Base-by-base conservation (phyloP, 2,797 vertebrate species). In the Chromis chromis region DNA sequence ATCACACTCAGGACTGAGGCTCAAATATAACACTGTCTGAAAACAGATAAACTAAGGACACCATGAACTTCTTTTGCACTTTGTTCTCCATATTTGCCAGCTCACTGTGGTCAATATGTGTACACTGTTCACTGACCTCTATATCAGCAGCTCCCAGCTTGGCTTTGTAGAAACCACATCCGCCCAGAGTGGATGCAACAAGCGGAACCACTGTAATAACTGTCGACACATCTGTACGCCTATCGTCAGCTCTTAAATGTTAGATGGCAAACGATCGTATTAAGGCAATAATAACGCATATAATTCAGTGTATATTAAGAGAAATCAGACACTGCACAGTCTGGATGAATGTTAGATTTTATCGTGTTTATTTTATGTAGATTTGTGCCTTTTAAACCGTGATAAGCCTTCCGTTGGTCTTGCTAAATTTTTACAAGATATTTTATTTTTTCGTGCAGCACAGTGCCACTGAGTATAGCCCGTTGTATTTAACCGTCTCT, bases 351-450 rank as follows among this genome's bases (percentile, higher is more conserved):
- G 70, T 59, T 66, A 60, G 19, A 42, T 56, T 56, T 65, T 4
- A 33, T 11, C 40, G 53, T 70, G 17, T 71, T 81, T 71, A 25
- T 84, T 84, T 79, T 33, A 14, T 19, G 66, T 86, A 81, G 78
- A 70, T 63, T 50, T 84, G 76, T 89, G 82, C 80, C 83, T 91
- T 89, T 88, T 67, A 77, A 74, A 68, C 78, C 21, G 25, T 76
- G 57, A 80, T 46, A 36, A 74, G 79, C 83, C 77, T 81, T 76
- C 57, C 65, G 69, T 76, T 65, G 4, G n/a, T 57, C 27, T 60
- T 79, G 60, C 54, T 40, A 76, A 63, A 74, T 72, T 65, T 79
- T 39, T 70, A 74, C 48, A 50, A 53, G 62, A 69, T 48, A 3
- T 65, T 58, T 76, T 10, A 0, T 61, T 72, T 57, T 54, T 54